A percentile compares a stretch with the other conserved stretches of the same genome.
phyloP scores from a whole-genome alignment of 2,797 vertebrate species.

The Periparus ater region DNA sequence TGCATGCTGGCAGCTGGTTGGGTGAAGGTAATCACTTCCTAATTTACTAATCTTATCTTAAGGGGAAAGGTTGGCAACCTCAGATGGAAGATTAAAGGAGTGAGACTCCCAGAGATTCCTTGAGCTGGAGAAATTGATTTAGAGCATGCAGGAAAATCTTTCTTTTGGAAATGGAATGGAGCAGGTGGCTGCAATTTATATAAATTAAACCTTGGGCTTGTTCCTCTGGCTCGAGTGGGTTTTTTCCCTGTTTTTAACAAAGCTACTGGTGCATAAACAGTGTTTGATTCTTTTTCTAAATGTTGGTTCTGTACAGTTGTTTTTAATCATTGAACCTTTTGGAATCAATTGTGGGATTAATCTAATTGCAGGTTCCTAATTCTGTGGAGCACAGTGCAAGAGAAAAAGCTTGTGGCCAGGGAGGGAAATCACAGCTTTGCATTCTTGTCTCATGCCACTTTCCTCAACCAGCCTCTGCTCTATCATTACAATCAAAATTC shows the following conservation, averaged over 20 bases:
- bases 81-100: constrained; percentile 23
- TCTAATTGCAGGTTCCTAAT: constrained; percentile 7
- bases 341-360: constrained; percentile 50
- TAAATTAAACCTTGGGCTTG: constrained; percentile 38
- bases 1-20: neutral
- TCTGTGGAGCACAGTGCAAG: neutral
- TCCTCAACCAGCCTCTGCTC: neutral
- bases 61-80: neutral
- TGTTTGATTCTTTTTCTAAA: neutral
- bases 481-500: constrained; percentile 56
- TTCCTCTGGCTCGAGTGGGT: neutral
- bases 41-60: neutral
- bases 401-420: neutral
- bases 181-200: constrained; percentile 61
- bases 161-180: constrained; percentile 12
- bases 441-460: neutral
- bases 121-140: constrained; percentile 34
- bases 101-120: neutral
- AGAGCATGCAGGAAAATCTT: constrained; percentile 18
- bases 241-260: neutral
- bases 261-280: neutral
- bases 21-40: neutral
- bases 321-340: constrained; percentile 47
- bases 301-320: constrained; percentile 6
- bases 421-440: constrained; percentile 10